Percentiles rank a stretch among this genome's conserved stretches.
Conservation (phyloP, 2,113 vertebrate genomes). For the Xiphophorus hellerii region DNA sequence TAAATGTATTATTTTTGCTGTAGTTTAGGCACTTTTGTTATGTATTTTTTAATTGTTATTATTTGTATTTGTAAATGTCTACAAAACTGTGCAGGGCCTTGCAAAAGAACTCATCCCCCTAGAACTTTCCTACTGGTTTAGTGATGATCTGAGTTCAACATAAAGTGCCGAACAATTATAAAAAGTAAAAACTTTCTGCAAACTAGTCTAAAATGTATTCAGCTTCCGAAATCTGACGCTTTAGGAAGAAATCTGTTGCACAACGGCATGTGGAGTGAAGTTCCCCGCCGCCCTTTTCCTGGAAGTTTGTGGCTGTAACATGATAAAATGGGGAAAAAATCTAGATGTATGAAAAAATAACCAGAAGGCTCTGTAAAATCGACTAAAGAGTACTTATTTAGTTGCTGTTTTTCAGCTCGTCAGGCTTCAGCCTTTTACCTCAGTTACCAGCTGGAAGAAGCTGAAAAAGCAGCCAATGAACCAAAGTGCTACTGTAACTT, state of each 20-base stretch:
- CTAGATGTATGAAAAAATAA: no score
- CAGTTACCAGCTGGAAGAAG: background rate
- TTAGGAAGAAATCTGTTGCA: no score
- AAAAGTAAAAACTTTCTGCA: background rate
- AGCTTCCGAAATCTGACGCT: no score
- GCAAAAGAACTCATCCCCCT: background rate
- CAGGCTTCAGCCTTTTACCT: background rate
- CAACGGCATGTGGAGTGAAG: no score
- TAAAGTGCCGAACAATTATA: no score
- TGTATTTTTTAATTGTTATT: background rate
- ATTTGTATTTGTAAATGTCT: background rate
- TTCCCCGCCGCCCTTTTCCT: no score
- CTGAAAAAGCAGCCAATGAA: conserved; percentile 8
- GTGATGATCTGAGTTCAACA: background rate
- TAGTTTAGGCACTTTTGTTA: background rate
- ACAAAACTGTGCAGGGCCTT: background rate
- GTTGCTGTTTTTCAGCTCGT: background rate
- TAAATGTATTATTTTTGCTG: background rate
- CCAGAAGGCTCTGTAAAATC: no score
- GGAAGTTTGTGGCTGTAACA: no score
- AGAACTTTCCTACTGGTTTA: background rate
- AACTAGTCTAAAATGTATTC: background rate
- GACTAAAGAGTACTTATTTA: no score
- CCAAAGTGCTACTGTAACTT: background rate
- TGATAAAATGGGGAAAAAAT: no score